Conservation (phyloP, 2,797 vertebrate species). For the Anisognathus igniventris region DNA sequence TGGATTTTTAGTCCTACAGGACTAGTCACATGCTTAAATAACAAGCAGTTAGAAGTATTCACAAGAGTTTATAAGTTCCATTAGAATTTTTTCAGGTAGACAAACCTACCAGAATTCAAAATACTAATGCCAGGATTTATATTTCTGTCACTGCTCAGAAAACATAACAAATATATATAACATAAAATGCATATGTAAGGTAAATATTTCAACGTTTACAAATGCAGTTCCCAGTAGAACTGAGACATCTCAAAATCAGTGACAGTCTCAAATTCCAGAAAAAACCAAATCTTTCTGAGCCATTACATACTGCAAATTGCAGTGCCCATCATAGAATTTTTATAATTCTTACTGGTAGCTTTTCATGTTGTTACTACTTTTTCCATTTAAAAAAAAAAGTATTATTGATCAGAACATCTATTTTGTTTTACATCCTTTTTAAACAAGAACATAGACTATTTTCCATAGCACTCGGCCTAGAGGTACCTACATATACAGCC, state of each 20-base stretch:
- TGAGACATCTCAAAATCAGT: background rate
- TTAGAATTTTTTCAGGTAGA: background rate
- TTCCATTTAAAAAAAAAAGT: background rate
- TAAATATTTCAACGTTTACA: background rate
- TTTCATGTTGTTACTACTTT: background rate
- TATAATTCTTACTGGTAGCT: background rate
- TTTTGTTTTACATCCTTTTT: background rate
- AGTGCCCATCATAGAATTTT: background rate
- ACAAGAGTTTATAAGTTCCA: background rate
- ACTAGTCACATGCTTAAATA: background rate
- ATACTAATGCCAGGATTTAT: background rate
- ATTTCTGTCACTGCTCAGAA: background rate
- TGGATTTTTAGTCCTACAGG: background rate
- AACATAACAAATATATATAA: background rate
- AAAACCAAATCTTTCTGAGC: background rate
- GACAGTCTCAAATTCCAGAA: background rate
- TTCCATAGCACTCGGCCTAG: background rate
- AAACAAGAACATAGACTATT: background rate
- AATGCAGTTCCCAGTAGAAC: background rate
- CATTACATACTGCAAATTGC: background rate
- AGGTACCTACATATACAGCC: background rate
- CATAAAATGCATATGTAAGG: background rate
- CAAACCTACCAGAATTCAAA: background rate
- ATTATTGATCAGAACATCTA: background rate
- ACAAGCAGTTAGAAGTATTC: background rate